These are phyloP conservation scores for Choloepus didactylus DNA, from an alignment of 2,797 vertebrate genomes.

Conservation along the genomic window DNA sequence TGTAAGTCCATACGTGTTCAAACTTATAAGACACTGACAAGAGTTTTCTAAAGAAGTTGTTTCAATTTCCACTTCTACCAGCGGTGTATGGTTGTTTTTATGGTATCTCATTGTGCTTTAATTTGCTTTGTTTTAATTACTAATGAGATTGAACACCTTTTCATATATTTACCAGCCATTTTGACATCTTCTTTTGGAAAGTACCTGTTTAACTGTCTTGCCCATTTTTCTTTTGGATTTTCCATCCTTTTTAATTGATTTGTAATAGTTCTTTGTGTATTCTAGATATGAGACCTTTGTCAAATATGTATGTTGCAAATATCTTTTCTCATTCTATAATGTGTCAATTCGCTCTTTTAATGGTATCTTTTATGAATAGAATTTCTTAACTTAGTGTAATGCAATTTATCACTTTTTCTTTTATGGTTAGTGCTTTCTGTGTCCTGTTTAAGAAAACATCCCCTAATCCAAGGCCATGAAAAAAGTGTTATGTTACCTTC, in stretches of 20 bases:
- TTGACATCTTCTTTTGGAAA: background rate
- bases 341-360: conserved; percentile 14
- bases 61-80: background rate
- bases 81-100: background rate
- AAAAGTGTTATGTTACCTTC: background rate
- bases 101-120: background rate
- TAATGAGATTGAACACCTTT: background rate
- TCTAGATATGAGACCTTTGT: background rate
- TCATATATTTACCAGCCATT: background rate
- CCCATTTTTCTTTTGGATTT: background rate
- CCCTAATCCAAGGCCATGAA: background rate
- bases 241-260: background rate
- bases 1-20: background rate
- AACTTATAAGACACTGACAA: background rate
- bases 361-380: background rate
- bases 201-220: background rate
- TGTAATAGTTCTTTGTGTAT: background rate
- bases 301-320: background rate
- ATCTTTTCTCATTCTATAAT: background rate
- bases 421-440: background rate
- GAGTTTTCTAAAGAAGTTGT: background rate
- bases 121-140: conserved; percentile 3
- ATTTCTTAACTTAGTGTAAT: conserved; percentile 22
- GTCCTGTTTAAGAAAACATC: background rate
- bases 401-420: conserved; percentile 10